These are phyloP conservation scores for Ephydatia muelleri DNA, from an alignment of 37 sponge, comb jelly and placozoan species.

Conservation along the genomic window DNA sequence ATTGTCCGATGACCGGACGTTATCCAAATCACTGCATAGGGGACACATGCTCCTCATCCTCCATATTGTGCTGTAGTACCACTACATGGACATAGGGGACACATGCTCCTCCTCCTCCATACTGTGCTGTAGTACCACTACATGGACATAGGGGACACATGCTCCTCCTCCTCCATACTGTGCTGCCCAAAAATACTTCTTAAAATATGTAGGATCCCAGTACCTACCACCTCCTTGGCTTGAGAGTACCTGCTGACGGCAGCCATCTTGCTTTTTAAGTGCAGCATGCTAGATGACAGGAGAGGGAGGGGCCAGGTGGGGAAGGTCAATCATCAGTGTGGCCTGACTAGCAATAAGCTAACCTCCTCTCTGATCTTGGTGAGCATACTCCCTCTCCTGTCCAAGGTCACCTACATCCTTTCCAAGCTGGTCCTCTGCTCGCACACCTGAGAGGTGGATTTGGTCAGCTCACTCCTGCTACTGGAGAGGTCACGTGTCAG, in stretches of 20 bases:
- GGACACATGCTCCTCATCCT: no score
- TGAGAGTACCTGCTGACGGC: neutral
- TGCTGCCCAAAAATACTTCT: no score
- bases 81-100: no score
- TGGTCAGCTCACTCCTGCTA: conserved; percentile 7
- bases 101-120: no score
- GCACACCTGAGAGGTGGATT: neutral
- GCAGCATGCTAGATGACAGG: neutral
- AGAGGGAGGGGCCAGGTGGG: neutral
- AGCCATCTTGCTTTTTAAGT: neutral
- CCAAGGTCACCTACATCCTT: conserved; percentile 5
- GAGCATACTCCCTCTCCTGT: conserved; percentile 2
- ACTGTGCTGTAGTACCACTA: no score
- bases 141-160: no score
- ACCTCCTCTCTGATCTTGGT: conserved; percentile 3
- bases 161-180: no score
- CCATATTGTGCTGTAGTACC: no score
- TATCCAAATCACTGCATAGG: no score
- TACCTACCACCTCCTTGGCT: no score
- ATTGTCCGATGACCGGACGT: no score
- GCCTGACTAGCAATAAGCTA: neutral
- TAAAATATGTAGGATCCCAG: no score
- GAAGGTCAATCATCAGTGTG: neutral
- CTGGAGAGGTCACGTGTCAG: conserved; percentile 21
- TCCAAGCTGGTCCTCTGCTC: neutral